Percentiles rank a stretch among this genome's conserved stretches.
Evolutionary conservation across 2,113 vertebrate genomes (phyloP).

Genomic region (Labeo catla): DNA sequence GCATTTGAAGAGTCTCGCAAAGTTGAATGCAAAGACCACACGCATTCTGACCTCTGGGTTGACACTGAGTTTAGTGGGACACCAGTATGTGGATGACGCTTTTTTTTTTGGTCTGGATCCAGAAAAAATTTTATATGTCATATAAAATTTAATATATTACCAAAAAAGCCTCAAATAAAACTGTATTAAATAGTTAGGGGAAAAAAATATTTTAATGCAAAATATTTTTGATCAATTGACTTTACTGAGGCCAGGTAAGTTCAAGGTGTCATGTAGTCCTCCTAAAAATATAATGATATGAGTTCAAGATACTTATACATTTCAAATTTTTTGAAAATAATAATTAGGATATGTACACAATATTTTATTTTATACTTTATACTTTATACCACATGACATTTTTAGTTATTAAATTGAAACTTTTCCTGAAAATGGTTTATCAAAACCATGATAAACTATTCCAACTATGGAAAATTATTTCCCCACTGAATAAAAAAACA

Average conservation of each 20-base stretch:
- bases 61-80: not conserved
- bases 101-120: not conserved
- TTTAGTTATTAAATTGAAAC: too few relatives aligned
- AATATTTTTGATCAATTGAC: not conserved
- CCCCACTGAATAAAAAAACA: too few relatives aligned
- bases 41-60: not conserved
- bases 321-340: not conserved
- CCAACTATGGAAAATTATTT: too few relatives aligned
- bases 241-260: not conserved
- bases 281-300: not conserved
- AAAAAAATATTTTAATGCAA: not conserved
- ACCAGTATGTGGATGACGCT: not conserved
- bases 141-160: too few relatives aligned
- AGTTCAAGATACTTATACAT: not conserved
- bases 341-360: not conserved
- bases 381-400: too few relatives aligned
- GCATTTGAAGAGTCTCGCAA: not conserved
- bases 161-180: not conserved
- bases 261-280: not conserved
- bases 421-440: too few relatives aligned
- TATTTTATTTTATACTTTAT: too few relatives aligned
- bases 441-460: too few relatives aligned
- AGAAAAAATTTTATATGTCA: too few relatives aligned
- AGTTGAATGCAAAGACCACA: slow-evolving; percentile 21
- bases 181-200: not conserved